These are phyloP conservation scores for Echinometra lucunter DNA, from an alignment of 53 echinoderm and acorn worm species.

Conservation along the genomic window DNA sequence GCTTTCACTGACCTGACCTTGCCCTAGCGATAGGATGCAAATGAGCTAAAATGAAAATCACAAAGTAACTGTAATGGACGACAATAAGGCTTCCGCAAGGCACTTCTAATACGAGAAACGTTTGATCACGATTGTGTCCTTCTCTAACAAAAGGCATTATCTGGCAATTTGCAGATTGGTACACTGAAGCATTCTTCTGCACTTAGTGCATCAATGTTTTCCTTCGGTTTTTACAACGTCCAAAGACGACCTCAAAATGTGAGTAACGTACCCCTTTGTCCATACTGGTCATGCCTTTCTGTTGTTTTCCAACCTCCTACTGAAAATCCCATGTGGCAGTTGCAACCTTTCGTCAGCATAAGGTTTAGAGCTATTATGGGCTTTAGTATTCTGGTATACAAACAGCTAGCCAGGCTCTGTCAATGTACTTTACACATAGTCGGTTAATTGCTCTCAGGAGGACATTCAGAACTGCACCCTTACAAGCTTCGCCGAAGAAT, in stretches of 20 bases:
- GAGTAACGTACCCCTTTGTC: background rate
- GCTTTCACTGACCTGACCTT: slow-evolving; percentile 1
- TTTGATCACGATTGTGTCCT: background rate
- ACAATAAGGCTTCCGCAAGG: background rate
- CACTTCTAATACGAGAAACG: background rate
- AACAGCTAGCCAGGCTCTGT: background rate
- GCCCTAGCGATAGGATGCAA: background rate
- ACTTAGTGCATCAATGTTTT: background rate
- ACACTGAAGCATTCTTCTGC: background rate
- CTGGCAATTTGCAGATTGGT: background rate
- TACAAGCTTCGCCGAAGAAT: background rate
- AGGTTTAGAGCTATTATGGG: background rate
- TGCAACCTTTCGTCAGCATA: background rate
- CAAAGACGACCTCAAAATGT: background rate
- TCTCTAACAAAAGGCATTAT: background rate
- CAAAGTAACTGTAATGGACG: background rate
- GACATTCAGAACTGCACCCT: background rate
- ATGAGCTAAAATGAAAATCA: slow-evolving; percentile 10
- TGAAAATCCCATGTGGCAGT: background rate
- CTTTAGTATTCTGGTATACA: background rate
- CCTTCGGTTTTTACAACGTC: background rate
- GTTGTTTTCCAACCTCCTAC: background rate
- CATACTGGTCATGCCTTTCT: background rate
- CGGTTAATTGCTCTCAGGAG: background rate
- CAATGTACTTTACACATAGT: background rate